Evolutionary conservation across 2,113 vertebrate genomes (phyloP).

Genomic region (Caranx melampygus): DNA sequence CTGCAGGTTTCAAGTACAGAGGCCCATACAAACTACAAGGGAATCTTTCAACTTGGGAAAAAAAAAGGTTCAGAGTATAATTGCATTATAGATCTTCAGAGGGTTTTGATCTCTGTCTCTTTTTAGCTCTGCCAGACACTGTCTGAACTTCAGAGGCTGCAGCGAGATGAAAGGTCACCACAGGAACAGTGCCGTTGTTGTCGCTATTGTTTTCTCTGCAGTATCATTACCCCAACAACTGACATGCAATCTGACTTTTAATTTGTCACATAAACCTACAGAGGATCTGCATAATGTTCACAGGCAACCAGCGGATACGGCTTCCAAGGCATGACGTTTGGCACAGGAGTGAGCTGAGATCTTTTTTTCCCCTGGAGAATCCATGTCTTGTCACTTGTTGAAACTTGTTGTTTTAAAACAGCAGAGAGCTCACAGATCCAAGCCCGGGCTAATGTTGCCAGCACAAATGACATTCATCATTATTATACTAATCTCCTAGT

Average conservation of each 20-base stretch:
- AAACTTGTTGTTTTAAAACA: conserved; percentile 79
- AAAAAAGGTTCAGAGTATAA: conserved; percentile 53
- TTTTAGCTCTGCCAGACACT: conserved; percentile 71
- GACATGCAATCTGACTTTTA: conserved; percentile 65
- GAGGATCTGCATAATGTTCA: conserved; percentile 1
- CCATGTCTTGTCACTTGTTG: conserved; percentile 76
- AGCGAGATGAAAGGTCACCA: conserved; percentile 69
- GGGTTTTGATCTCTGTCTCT: conserved; percentile 67
- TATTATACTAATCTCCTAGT: conserved; percentile 74
- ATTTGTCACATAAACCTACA: conserved; percentile 58
- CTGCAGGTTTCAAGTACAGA: conserved; percentile 36
- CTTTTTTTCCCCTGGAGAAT: conserved; percentile 59
- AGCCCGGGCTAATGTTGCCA: conserved; percentile 75
- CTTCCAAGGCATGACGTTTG: conserved; percentile 63
- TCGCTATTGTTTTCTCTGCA: conserved; percentile 64
- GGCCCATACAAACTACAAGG: conserved; percentile 44
- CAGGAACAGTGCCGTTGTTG: conserved; percentile 48
- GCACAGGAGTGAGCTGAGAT: conserved; percentile 49
- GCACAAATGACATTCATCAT: conserved; percentile 79
- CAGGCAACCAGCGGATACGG: conserved; percentile 32
- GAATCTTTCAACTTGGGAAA: conserved; percentile 55
- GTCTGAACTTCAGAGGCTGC: conserved; percentile 70
- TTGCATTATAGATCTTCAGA: conserved; percentile 62
- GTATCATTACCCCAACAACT: conserved; percentile 69
- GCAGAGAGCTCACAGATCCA: conserved; percentile 64